phyloP scores from a whole-genome alignment of 2,888 invertebrate species.

The Lumbricus terrestris region DNA sequence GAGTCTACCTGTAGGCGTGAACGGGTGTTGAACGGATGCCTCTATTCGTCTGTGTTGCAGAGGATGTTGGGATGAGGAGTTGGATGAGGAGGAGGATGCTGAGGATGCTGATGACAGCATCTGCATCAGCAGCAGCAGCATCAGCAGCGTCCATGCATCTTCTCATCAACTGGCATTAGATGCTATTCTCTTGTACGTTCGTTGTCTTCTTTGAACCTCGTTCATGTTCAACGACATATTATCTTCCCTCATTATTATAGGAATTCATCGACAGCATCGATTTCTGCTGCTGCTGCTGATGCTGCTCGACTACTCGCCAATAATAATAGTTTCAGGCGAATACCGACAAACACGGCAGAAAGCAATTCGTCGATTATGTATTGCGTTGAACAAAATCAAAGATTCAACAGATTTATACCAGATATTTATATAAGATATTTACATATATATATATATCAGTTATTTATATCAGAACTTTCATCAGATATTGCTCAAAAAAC shows the following conservation, averaged over 20 bases:
- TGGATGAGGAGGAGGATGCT: no score
- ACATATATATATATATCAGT: no score
- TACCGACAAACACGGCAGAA: no score
- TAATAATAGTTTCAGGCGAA: not conserved
- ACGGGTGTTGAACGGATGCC: not conserved
- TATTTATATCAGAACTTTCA: no score
- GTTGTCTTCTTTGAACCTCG: not conserved
- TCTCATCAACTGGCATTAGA: not conserved
- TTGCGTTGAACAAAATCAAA: not conserved
- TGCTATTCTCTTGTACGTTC: not conserved
- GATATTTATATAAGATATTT: no score
- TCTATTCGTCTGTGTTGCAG: not conserved
- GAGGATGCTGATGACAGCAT: no score
- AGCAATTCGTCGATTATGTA: not conserved
- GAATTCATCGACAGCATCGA: not conserved
- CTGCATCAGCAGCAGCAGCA: no score
- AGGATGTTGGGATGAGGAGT: no score
- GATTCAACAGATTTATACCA: not conserved
- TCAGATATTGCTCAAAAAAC: not conserved
- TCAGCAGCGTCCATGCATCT: no score
- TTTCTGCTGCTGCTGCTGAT: no score
- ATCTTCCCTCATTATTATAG: not conserved
- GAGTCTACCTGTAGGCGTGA: not conserved
- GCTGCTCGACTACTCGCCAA: not conserved
- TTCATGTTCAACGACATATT: not conserved